A percentile compares a stretch with the other conserved stretches of the same genome.
Conservation (phyloP, 2,113 vertebrate species). For the Hippocampus comes region DNA sequence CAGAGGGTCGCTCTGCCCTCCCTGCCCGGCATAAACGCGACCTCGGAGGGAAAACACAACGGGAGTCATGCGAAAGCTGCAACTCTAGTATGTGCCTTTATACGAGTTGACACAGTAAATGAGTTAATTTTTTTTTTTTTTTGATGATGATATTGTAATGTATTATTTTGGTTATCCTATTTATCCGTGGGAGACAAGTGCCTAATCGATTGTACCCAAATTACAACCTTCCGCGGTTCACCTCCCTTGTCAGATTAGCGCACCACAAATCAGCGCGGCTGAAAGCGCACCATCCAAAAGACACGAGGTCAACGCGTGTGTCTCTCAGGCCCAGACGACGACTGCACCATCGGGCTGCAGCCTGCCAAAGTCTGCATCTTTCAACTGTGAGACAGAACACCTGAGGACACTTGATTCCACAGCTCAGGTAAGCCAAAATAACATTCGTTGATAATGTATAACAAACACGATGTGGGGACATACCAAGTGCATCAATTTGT, state of each 20-base stretch:
- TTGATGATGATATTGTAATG: too few species aligned
- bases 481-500: too few species aligned
- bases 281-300: constrained; percentile 49
- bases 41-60: constrained; percentile 37
- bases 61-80: constrained; percentile 14
- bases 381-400: constrained; percentile 37
- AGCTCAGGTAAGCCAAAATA: constrained; percentile 46
- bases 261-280: constrained; percentile 42
- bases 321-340: constrained; percentile 16
- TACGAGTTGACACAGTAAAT: neutral
- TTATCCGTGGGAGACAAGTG: too few species aligned
- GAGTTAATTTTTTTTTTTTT: too few species aligned
- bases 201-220: neutral
- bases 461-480: too few species aligned
- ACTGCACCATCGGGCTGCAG: constrained; percentile 14
- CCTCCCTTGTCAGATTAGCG: constrained; percentile 21
- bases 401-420: constrained; percentile 32
- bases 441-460: neutral
- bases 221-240: neutral
- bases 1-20: constrained; percentile 40
- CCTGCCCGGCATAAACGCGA: constrained; percentile 37
- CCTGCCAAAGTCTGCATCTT: constrained; percentile 56
- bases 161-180: too few species aligned
- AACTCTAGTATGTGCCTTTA: constrained; percentile 23
- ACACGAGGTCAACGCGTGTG: constrained; percentile 11